Percentiles rank a stretch among this genome's conserved stretches.
phyloP scores from a whole-genome alignment of 2,888 invertebrate genomes.

The Halocaridina rubra region DNA sequence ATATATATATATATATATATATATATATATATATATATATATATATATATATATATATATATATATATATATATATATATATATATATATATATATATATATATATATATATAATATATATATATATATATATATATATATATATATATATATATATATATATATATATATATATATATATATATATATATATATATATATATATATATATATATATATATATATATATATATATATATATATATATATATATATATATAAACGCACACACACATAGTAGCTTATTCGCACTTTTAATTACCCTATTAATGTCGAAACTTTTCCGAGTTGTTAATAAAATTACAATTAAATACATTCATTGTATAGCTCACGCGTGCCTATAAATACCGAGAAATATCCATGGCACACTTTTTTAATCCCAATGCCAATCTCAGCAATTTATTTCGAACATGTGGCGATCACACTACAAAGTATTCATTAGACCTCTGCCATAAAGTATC shows the following conservation, averaged over 20 bases:
- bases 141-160: not conserved
- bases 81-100: constrained; percentile 16
- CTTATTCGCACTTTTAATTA: no score
- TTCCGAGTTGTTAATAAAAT: no score
- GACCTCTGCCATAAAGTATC: no score
- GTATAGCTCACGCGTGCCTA: no score
- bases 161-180: not conserved
- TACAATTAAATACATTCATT: no score
- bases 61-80: constrained; percentile 17
- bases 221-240: not conserved
- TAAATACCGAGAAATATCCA: no score
- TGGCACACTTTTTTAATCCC: no score
- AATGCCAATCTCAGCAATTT: no score
- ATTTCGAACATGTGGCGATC: no score
- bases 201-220: not conserved
- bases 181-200: constrained; percentile 4
- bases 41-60: constrained; percentile 20
- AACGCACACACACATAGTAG: no score
- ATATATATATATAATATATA: constrained; percentile 28
- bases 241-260: constrained; percentile 15
- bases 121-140: constrained; percentile 26
- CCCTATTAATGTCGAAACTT: no score
- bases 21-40: constrained; percentile 18
- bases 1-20: constrained; percentile 26
- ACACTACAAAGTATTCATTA: no score